Base-by-base conservation (phyloP, 2,797 vertebrate species). In the Lophius americanus region DNA sequence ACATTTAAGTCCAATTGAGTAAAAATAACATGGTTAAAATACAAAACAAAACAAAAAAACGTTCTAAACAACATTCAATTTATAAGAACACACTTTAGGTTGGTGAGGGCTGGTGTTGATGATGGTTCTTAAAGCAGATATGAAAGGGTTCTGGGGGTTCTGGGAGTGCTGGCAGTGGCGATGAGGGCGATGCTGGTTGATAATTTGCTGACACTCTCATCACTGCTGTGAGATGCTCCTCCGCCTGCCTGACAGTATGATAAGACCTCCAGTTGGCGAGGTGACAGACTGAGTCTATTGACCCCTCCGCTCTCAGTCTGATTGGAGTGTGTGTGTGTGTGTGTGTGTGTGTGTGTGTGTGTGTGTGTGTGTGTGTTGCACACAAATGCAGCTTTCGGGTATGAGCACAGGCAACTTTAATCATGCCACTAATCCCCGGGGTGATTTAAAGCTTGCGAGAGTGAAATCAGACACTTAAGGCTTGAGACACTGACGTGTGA, bases 241-340 rank as follows among this genome's bases (percentile, higher is more conserved):
- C 60, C 49, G 73, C 65, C 71, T 76, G 84, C 62, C 44, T 65
- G 64, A 56, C 60, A 12, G 73, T n/a, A 9, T 36, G 81, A 88
- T 86, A 77, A 88, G 80, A 69, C 46, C 63, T 53, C 47, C 44
- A 56, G 79, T 74, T 82, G 85, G 79, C 72, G 78, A 72, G 79
- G 85, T 83, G 87, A 84, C 84, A 91, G 84, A 85, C 85, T 5
- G 70, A 70, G 60, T 8, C 37, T 61, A 78, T 83, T 75, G 82
- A 84, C 81, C 73, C 85, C 69, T 62, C 59, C 12, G 51, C 64
- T 71, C 48, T 51, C 36, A 10, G 64, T 67, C 61, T 84, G 83
- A 85, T 75, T 79, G 67, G 51, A 70, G 39, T 23, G 54, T n/a
- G 39, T 57, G 69, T 62, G 9, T 44, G 62, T 61, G 56, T 60